phyloP scores from a whole-genome alignment of 2,113 vertebrate genomes.

The Phyllopteryx taeniolatus region DNA sequence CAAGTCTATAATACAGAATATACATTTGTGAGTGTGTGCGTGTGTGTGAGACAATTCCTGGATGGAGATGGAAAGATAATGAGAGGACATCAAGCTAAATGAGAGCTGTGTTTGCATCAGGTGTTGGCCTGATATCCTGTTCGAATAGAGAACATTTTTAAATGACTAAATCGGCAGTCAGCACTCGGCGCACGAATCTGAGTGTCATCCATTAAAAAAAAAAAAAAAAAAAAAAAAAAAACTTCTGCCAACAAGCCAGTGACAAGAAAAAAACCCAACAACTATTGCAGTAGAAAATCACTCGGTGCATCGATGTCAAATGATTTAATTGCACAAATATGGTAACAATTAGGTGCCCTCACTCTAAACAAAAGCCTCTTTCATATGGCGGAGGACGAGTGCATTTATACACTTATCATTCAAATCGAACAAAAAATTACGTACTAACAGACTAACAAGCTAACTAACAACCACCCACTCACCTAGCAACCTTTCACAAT shows the following conservation, averaged over 20 bases:
- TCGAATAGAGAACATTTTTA: conserved; percentile 45
- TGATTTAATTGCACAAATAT: conserved; percentile 20
- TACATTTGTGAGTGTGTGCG: neutral
- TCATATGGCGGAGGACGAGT: neutral
- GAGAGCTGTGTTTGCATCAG: conserved; percentile 20
- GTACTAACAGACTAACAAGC: too few species aligned
- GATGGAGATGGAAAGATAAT: conserved; percentile 4
- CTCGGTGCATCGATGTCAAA: conserved; percentile 8
- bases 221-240: neutral
- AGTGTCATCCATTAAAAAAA: conserved; percentile 20
- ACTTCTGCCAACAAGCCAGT: conserved; percentile 20
- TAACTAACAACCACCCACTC: too few species aligned
- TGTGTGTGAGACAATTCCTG: neutral
- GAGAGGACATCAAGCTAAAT: conserved; percentile 16
- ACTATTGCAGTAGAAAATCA: conserved; percentile 5
- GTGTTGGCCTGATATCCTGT: conserved; percentile 32
- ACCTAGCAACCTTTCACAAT: too few species aligned
- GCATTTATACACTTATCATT: too few species aligned
- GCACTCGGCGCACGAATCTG: conserved; percentile 28
- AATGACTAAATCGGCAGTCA: conserved; percentile 49
- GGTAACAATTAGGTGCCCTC: conserved; percentile 7
- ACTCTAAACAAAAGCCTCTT: neutral
- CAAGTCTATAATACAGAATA: neutral
- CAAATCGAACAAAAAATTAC: neutral
- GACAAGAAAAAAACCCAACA: conserved; percentile 31